Evolutionary conservation across 2,797 vertebrate species (phyloP).

Genomic region (Muraenolepis orangiensis): DNA sequence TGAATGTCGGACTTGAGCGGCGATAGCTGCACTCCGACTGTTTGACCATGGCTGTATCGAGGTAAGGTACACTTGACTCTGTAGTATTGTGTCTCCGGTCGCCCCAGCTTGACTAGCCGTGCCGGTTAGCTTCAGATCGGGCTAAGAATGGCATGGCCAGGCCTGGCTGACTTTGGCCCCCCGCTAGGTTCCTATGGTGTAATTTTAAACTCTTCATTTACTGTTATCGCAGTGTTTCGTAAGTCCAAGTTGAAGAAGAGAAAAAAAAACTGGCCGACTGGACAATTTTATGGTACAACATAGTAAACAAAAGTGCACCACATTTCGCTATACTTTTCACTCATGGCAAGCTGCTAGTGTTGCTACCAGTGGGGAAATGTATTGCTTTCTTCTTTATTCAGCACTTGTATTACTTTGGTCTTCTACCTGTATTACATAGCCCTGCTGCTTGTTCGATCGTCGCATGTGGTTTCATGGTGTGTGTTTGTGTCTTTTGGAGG

Average conservation of each 20-base stretch:
- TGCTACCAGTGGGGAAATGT: not conserved
- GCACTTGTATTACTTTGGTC: not conserved
- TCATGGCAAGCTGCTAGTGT: not conserved
- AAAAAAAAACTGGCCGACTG: not conserved
- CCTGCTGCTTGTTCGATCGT: not conserved
- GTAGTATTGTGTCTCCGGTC: not conserved
- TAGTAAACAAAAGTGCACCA: not conserved
- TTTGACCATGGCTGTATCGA: slow-evolving; percentile 75
- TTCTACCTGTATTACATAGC: not conserved
- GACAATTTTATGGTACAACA: not conserved
- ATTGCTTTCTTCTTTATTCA: not conserved
- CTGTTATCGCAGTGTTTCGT: not conserved
- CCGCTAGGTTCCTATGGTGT: slow-evolving; percentile 10
- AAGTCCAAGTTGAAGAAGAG: too few species aligned
- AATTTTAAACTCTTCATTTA: not conserved
- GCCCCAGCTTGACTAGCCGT: slow-evolving; percentile 14
- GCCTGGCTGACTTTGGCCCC: slow-evolving; percentile 8
- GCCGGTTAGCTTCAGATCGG: slow-evolving; percentile 33
- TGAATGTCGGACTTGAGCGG: slow-evolving; percentile 49
- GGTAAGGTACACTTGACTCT: slow-evolving; percentile 53
- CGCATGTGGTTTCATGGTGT: not conserved
- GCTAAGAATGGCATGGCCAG: slow-evolving; percentile 42
- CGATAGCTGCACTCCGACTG: slow-evolving; percentile 10
- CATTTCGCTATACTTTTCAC: not conserved
- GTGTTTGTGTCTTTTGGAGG: not conserved